These are phyloP conservation scores for Drosophila orena DNA, from an alignment of 1,140 invertebrate species.

Conservation along the genomic window DNA sequence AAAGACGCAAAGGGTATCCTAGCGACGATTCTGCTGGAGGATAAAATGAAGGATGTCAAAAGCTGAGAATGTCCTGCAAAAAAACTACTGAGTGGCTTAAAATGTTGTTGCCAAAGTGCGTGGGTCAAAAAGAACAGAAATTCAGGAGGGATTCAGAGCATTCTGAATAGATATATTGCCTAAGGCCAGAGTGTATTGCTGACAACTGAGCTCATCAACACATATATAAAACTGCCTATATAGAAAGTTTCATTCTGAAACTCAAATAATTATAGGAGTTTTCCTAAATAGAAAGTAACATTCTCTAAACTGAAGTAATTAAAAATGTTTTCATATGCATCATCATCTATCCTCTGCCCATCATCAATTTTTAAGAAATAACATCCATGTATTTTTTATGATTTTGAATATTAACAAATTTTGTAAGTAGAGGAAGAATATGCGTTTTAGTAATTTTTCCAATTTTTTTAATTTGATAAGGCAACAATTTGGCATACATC, in stretches of 20 bases:
- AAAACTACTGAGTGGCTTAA: conserved; percentile 56
- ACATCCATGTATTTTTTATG: no score
- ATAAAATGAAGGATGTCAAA: conserved; percentile 37
- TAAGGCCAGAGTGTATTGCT: conserved; percentile 9
- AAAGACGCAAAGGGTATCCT: conserved; percentile 75
- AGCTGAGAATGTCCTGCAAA: conserved; percentile 52
- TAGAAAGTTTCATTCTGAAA: conserved; percentile 22
- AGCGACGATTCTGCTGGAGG: conserved; percentile 61
- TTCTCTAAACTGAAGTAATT: no score
- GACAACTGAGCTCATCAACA: not conserved
- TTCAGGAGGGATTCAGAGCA: conserved; percentile 2
- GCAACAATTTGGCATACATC: no score
- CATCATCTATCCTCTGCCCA: no score
- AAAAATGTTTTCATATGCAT: no score
- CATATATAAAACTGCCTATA: conserved; percentile 34
- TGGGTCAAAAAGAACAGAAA: not conserved
- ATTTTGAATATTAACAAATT: no score
- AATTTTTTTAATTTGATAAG: not conserved
- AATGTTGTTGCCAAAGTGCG: conserved; percentile 48
- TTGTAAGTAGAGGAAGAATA: no score
- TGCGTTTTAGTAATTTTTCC: not conserved
- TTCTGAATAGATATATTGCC: conserved; percentile 25
- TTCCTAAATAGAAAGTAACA: no score
- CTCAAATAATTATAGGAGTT: no score
- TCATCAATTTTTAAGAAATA: no score